Evolutionary conservation across 2,888 invertebrate genomes (phyloP), one percentile per base, ranked within the genome.

Genomic region (Ametastegia equiseti): DNA sequence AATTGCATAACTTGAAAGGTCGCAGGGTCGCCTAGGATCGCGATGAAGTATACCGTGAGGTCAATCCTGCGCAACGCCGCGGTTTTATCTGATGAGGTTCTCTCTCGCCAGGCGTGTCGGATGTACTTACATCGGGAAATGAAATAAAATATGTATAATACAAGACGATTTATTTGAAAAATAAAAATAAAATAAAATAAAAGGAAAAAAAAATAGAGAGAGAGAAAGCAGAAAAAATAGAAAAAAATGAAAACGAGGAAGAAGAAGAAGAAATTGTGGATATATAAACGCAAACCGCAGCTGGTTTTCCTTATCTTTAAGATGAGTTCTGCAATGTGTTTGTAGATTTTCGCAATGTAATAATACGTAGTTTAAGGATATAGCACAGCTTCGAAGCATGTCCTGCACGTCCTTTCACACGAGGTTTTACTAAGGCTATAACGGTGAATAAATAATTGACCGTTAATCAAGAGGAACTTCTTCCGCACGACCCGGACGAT

Each of bases 1-100:
- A 86, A 86, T 85, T 86, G 84, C 84, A 85, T 83, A 86, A 85
- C 82, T 84, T 77, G 73, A 83, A 82, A 86, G 84, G 83, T 86
- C 83, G 83, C 15, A 27, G 69, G 82, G 82, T 83, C 73, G 83
- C 81, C 82, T 19, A 75, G 75, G 75, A 75, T 47, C 71, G 65
- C 65, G 71, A 54, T 2, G 54, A 75, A 36, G 39, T 50, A n/a
- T n/a, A n/a, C 27, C 45, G 27, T 30, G 23, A 30, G 71, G 71
- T 71, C 71, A 45, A 71, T 45, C 27, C 71, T 45, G 71, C 36
- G 39, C 65, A 39, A 39, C 47, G 71, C 36, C n/a, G 47, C 42
- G 42, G n/a, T 71, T 47, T 71, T 71, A 71, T 71, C 71, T 71
- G 71, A 71, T 71, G 71, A 71, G 71, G 71, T 71, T 71, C 71